These are phyloP conservation scores for Metopolophium dirhodum DNA, from an alignment of 1,140 invertebrate species.

Conservation along the genomic window DNA sequence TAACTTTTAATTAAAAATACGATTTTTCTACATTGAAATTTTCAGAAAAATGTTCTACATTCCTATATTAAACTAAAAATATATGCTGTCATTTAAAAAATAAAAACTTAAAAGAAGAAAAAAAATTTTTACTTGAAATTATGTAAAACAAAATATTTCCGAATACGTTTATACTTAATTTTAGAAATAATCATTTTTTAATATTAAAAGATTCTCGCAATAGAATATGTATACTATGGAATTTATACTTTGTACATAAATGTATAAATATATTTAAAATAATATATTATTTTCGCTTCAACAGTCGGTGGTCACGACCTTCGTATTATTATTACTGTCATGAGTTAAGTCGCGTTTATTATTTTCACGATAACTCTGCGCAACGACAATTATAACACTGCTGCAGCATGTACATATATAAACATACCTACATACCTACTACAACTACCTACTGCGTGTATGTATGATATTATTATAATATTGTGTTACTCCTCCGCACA, in stretches of 20 bases:
- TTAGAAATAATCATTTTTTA: neutral
- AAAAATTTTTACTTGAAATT: neutral
- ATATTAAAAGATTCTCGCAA: neutral
- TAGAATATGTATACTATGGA: neutral
- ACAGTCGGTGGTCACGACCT: neutral
- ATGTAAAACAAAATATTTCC: neutral
- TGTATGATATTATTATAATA: constrained; percentile 8
- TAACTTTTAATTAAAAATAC: neutral
- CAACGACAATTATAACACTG: neutral
- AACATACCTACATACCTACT: neutral
- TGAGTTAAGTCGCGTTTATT: neutral
- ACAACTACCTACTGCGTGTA: neutral
- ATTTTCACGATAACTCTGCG: neutral
- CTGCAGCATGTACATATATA: neutral
- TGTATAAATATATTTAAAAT: neutral
- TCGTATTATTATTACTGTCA: neutral
- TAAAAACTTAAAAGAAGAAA: too few species aligned
- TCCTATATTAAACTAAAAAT: neutral
- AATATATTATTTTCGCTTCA: neutral
- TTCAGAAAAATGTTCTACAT: neutral
- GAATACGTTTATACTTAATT: neutral
- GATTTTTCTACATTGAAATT: neutral
- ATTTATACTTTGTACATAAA: neutral
- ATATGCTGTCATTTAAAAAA: neutral
- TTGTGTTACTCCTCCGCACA: constrained; percentile 3